phyloP scores from a whole-genome alignment of 64 coral and sea anemone genomes.

The Montipora cactus region DNA sequence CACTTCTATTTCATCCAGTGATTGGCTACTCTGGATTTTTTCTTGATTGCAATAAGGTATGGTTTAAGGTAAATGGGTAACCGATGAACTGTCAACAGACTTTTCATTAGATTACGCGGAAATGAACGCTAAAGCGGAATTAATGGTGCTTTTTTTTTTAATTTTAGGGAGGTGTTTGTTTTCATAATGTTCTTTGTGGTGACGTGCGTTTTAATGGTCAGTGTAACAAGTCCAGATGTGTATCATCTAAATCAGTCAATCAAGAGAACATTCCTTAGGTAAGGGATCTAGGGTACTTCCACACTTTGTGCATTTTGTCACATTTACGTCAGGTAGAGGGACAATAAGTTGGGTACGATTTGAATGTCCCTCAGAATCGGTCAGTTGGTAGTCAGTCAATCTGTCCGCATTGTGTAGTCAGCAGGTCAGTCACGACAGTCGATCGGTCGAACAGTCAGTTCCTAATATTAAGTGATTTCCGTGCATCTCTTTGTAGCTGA shows the following conservation, averaged over 20 bases:
- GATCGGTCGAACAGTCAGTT: not conserved
- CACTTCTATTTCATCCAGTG: no score
- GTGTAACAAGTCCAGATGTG: conserved; percentile 20
- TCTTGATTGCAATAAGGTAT: no score
- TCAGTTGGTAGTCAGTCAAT: not conserved
- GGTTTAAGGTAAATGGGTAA: no score
- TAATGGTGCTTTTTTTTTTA: not conserved
- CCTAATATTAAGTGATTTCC: no score
- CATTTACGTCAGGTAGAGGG: not conserved
- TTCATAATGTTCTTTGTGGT: conserved; percentile 34
- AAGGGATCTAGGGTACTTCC: not conserved
- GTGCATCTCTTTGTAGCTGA: no score
- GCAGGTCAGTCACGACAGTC: not conserved
- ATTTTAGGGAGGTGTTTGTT: conserved; percentile 55
- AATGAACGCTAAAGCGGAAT: no score
- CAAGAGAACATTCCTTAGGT: conserved; percentile 48
- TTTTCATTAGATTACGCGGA: no score
- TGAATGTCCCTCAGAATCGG: no score
- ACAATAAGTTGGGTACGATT: no score
- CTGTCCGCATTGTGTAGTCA: not conserved
- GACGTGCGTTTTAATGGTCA: conserved; percentile 1
- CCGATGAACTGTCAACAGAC: no score
- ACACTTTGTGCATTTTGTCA: not conserved
- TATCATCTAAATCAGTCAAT: conserved; percentile 49
- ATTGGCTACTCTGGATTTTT: no score